Evolutionary conservation across 2,888 invertebrate genomes (phyloP).

Genomic region (Nomada lathburiana): DNA sequence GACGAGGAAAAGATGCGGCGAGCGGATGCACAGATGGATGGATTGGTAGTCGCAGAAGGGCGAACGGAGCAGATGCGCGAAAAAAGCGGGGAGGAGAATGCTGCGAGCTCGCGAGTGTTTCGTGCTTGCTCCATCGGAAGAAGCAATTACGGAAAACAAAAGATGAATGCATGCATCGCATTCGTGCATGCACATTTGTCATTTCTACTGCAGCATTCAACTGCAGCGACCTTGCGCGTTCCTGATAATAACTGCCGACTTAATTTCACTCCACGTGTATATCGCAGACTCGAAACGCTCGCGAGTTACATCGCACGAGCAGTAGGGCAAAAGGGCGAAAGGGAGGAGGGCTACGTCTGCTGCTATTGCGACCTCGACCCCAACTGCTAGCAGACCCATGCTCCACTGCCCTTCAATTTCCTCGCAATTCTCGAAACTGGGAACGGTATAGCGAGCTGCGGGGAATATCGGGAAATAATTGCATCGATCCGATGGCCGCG

Average conservation of each 20-base stretch:
- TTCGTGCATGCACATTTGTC: conserved; percentile 39
- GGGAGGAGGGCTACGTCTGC: neutral
- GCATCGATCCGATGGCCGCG: neutral
- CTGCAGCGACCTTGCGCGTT: conserved; percentile 50
- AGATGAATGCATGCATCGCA: conserved; percentile 38
- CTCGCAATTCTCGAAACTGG: too few relatives aligned
- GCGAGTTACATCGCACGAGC: conserved; percentile 30
- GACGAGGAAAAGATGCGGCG: neutral
- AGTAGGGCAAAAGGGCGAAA: neutral
- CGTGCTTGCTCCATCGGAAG: conserved; percentile 34
- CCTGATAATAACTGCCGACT: conserved; percentile 58
- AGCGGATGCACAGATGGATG: neutral
- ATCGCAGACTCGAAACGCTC: conserved; percentile 5
- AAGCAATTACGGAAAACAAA: conserved; percentile 55
- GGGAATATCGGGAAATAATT: neutral
- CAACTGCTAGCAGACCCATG: too few relatives aligned
- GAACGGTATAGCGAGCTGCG: too few relatives aligned
- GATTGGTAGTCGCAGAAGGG: neutral
- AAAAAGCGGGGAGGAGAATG: neutral
- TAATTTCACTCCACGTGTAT: conserved; percentile 52
- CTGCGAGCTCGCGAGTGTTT: conserved; percentile 20
- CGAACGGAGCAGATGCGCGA: neutral
- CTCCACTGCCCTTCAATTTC: too few relatives aligned
- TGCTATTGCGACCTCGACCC: too few relatives aligned
- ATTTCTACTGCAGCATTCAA: neutral